These are phyloP conservation scores for Nemurella pictetii DNA, from an alignment of 2,888 invertebrate genomes.

Conservation along the genomic window DNA sequence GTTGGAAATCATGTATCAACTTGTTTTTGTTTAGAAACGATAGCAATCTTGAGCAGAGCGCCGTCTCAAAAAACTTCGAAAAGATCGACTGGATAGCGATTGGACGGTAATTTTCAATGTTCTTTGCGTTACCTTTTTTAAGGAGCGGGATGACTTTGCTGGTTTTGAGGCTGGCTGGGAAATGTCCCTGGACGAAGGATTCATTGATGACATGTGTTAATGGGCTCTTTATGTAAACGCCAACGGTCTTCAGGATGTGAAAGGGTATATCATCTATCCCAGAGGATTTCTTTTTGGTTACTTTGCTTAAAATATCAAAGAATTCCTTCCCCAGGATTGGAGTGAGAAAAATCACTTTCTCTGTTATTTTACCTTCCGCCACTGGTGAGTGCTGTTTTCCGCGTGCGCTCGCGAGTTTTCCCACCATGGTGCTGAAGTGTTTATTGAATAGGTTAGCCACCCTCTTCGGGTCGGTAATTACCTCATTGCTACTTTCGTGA, in stretches of 20 bases:
- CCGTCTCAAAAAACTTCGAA: not conserved
- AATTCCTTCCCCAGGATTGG: too few species aligned
- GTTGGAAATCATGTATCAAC: not conserved
- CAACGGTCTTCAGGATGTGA: too few species aligned
- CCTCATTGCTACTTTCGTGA: too few species aligned
- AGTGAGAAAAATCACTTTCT: too few species aligned
- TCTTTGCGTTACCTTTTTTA: not conserved
- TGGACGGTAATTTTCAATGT: not conserved
- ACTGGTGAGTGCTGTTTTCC: too few species aligned
- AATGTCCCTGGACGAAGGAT: not conserved
- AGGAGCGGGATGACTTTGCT: not conserved
- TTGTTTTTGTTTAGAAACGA: not conserved
- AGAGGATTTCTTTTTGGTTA: constrained; percentile 28
- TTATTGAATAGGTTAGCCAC: too few species aligned
- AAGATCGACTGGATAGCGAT: not conserved
- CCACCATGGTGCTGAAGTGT: too few species aligned
- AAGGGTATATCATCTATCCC: constrained; percentile 29
- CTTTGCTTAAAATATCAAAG: not conserved
- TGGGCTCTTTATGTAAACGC: not conserved
- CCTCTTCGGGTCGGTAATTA: too few species aligned
- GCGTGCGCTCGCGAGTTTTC: too few species aligned
- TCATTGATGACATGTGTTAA: not conserved
- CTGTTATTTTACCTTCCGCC: too few species aligned
- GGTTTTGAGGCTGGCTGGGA: not conserved
- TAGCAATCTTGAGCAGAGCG: not conserved